A percentile compares a stretch with the other conserved stretches of the same genome.
Evolutionary conservation across 1,140 invertebrate species (phyloP).

Genomic region (Eulimnadia texana): DNA sequence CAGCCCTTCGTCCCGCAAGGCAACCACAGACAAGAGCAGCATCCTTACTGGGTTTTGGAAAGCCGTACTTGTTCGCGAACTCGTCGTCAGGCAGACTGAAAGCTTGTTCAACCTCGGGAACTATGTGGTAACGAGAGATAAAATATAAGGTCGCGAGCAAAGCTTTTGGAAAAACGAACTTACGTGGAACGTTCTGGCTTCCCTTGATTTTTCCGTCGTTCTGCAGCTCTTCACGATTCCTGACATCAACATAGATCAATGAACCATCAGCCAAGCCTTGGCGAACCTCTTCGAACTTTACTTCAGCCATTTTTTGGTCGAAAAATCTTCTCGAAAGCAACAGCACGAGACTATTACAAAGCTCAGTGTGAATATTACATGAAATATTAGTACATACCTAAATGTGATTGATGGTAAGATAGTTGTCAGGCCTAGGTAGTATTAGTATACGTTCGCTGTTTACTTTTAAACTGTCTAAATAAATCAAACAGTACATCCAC

Average conservation of each 20-base stretch:
- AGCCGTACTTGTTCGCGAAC: conserved; percentile 12
- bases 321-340: background rate
- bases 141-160: background rate
- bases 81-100: background rate
- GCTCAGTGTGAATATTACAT: no score
- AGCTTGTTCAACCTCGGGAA: conserved; percentile 11
- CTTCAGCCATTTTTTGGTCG: no score
- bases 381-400: background rate
- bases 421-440: no score
- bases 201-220: conserved; percentile 8
- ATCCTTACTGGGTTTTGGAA: conserved; percentile 4
- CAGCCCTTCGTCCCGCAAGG: conserved; percentile 6
- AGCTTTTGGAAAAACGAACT: background rate
- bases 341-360: background rate
- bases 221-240: conserved; percentile 1
- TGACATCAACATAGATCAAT: conserved; percentile 4
- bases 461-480: background rate
- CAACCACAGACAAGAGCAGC: conserved; percentile 1
- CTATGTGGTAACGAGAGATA: background rate
- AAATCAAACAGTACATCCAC: background rate
- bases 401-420: background rate
- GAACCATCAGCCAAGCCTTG: background rate
- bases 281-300: conserved; percentile 3
- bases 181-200: conserved; percentile 10
- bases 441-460: no score